Base-by-base conservation (phyloP, 2,888 invertebrate species). In the Pheosia gnoma region DNA sequence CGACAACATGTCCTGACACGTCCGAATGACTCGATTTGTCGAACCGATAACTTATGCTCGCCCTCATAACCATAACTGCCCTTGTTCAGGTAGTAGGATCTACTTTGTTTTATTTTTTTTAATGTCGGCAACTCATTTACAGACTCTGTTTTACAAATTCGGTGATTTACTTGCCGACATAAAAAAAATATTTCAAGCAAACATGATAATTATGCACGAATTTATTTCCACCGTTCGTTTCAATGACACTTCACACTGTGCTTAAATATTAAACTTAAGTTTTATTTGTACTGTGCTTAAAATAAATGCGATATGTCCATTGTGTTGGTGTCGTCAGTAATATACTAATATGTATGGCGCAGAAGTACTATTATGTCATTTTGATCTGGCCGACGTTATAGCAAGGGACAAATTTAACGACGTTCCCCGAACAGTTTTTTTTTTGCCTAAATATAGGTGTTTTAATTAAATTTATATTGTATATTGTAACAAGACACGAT, bases 1-100 rank as follows among this genome's bases (percentile, higher is more conserved):
- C 77, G 80, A 85, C 84, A 86, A 81, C 91, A 82, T 91, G 93
- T 93, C 87, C 84, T 80, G 86, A 93, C 93, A 91, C 88, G 91
- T 92, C 83, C 78, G 82, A 89, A 86, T 86, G 87, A 80, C 82
- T 84, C 86, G 89, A 89, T 91, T 87, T 90, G 89, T 90, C 82
- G 84, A 82, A 80, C 84, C 85, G 87, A 90, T 91, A 89, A 88
- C 86, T 83, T 84, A 85, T 82, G 68, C 67, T 61, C 70, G 65
- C 60, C 63, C 67, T 73, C 73, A 77, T 74, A 68, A 68, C 67
- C 73, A 77, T 74, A 68, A 68, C 67, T 63, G 70, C 60, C 68
- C 71, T 70, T 65, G 67, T 69, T 70, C 87, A 88, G 87, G 87
- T 87, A 88, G 84, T 72, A 67, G 61, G 72, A 65, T 73, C 74